Conservation (phyloP, 2,113 vertebrate genomes). For the Macrotis lagotis region DNA sequence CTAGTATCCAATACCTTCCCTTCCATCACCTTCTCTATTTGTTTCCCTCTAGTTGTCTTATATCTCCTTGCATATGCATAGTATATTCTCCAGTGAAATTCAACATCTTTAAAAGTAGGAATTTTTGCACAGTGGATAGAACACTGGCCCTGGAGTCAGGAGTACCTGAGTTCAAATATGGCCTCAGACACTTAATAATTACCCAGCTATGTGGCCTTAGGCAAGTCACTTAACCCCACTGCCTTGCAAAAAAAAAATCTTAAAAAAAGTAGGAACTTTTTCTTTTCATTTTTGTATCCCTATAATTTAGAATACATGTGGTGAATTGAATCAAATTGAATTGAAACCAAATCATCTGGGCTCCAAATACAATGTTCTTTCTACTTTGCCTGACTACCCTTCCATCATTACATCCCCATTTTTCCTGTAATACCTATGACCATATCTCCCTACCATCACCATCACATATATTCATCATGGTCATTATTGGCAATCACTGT, state of each 20-base stretch:
- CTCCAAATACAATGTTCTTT: background rate
- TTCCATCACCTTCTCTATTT: background rate
- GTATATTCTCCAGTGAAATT: background rate
- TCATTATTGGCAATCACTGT: background rate
- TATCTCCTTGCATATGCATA: background rate
- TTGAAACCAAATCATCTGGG: background rate
- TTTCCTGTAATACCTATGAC: background rate
- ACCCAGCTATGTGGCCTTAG: no score
- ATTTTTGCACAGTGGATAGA: no score
- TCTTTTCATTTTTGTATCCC: background rate
- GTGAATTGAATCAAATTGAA: background rate
- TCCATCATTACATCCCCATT: background rate
- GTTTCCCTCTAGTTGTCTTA: background rate
- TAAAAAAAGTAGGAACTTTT: no score
- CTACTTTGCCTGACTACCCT: background rate
- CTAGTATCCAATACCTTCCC: background rate
- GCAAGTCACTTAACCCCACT: no score
- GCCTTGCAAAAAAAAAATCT: no score
- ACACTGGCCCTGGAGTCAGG: no score
- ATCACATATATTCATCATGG: background rate
- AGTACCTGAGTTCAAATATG: no score
- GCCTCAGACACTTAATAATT: no score
- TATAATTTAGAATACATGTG: background rate
- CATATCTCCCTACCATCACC: background rate
- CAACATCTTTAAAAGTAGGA: background rate